Percentiles rank a stretch among this genome's conserved stretches.
Conservation (phyloP, 2,797 vertebrate species). For the Pachyuromys duprasi region DNA sequence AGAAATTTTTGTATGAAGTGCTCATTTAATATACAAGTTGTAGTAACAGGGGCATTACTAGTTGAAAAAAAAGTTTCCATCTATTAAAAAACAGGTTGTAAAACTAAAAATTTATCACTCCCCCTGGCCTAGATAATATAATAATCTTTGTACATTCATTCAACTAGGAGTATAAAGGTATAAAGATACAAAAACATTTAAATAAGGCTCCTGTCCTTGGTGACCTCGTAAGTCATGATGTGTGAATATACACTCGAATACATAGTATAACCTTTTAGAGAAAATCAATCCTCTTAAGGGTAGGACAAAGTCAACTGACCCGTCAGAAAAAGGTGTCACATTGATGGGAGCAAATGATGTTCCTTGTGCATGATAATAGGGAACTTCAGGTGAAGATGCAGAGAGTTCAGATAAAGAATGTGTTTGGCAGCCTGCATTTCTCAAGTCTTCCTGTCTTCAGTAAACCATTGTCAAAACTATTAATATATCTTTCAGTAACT, state of each 20-base stretch:
- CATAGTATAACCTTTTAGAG: neutral
- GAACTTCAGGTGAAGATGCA: neutral
- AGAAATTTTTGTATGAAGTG: neutral
- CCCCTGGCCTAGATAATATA: neutral
- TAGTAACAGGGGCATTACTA: neutral
- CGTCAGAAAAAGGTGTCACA: neutral
- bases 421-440: neutral
- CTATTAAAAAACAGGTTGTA: neutral
- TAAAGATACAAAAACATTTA: conserved; percentile 18
- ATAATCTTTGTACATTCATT: neutral
- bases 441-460: neutral
- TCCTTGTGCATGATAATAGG: neutral
- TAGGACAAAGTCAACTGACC: neutral
- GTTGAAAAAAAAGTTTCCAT: neutral
- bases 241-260: neutral
- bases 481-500: neutral
- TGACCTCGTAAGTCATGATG: neutral
- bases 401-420: neutral
- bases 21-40: neutral
- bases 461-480: neutral
- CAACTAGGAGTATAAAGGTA: neutral
- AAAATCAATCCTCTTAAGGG: conserved; percentile 6
- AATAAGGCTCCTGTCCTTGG: neutral
- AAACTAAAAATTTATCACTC: neutral
- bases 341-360: neutral